Evolutionary conservation across 2,113 vertebrate species (phyloP).

Genomic region (Bombycilla garrulus): DNA sequence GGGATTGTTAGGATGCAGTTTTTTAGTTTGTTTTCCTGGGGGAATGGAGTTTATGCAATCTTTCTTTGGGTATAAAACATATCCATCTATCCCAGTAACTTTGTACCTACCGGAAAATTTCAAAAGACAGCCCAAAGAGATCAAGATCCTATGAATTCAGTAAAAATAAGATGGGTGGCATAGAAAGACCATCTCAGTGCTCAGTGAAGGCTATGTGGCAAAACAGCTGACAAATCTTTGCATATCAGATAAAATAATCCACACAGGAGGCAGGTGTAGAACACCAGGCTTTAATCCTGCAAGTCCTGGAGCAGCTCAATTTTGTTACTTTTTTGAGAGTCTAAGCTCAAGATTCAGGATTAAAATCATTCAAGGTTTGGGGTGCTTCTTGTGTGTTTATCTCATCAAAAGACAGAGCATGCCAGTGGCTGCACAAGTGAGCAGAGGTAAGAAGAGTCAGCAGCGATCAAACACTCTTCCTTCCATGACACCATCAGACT

Average conservation of each 20-base stretch:
- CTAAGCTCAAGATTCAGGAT: not conserved
- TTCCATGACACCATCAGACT: not conserved
- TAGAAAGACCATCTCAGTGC: not conserved
- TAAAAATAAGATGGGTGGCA: not conserved
- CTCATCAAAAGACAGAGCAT: not conserved
- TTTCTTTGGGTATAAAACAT: not conserved
- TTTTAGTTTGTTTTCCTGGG: not conserved
- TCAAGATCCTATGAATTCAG: not conserved
- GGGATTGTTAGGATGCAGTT: not conserved
- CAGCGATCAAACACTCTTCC: not conserved
- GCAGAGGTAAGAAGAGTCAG: not conserved
- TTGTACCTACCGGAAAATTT: not conserved
- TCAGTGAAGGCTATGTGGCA: rapidly evolving
- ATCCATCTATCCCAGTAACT: not conserved
- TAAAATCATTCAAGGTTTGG: not conserved
- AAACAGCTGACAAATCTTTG: not conserved
- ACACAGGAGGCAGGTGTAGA: rapidly evolving
- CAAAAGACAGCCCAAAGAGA: not conserved
- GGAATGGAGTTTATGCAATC: not conserved
- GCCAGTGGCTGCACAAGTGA: not conserved
- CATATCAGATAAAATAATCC: not conserved
- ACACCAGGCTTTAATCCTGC: not conserved
- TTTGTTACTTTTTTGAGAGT: not conserved
- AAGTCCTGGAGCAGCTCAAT: not conserved
- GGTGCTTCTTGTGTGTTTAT: not conserved